Evolutionary conservation across 2,888 invertebrate species (phyloP).

Genomic region (Lepidochitona cinerea): DNA sequence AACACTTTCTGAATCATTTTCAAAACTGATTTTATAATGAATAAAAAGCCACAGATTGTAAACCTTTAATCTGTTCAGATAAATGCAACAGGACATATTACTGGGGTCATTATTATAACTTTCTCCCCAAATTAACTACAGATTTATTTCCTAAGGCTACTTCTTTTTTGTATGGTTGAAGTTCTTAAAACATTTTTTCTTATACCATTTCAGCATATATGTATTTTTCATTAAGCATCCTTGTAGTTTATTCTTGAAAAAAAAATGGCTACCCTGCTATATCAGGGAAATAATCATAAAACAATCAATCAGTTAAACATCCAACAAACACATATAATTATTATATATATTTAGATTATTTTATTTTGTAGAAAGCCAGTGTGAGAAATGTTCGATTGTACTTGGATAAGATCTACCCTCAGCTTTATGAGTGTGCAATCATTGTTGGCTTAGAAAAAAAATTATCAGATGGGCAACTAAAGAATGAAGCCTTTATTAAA

Average conservation of each 20-base stretch:
- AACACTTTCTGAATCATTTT: too few relatives aligned
- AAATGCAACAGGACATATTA: too few relatives aligned
- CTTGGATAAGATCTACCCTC: conserved; percentile 51
- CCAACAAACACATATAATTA: conserved; percentile 5
- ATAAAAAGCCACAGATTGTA: too few relatives aligned
- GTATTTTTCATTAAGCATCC: neutral
- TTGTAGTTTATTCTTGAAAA: neutral
- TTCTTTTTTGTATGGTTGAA: too few relatives aligned
- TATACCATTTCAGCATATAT: neutral
- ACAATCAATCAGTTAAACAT: too few relatives aligned
- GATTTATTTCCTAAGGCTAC: too few relatives aligned
- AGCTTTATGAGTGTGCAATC: conserved; percentile 66
- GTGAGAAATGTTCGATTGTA: conserved; percentile 32
- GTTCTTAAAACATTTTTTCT: too few relatives aligned
- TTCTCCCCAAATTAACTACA: too few relatives aligned
- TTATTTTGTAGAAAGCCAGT: conserved; percentile 32
- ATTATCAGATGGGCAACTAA: conserved; percentile 28
- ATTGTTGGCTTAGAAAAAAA: conserved; percentile 58
- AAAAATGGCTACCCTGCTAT: neutral
- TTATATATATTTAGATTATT: neutral
- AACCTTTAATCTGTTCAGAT: too few relatives aligned
- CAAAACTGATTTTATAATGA: too few relatives aligned
- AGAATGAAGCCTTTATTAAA: conserved; percentile 57
- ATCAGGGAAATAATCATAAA: neutral
- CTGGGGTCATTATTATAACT: too few relatives aligned